Conservation (phyloP, 2,797 vertebrate genomes). For the Carduelis carduelis region DNA sequence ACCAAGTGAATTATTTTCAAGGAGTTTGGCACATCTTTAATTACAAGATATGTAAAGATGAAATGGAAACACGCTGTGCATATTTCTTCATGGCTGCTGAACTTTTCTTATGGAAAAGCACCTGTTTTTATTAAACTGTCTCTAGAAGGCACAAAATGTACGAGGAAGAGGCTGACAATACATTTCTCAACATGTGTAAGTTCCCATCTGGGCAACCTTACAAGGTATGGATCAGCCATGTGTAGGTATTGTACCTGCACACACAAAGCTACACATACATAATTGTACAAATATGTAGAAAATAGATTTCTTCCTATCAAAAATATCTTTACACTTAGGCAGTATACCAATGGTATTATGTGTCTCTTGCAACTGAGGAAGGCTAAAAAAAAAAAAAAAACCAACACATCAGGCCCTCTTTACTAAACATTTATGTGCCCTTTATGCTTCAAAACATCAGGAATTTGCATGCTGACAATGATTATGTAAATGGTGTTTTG, state of each 20-base stretch:
- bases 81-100: slow-evolving; percentile 58
- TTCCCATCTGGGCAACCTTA: background rate
- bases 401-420: background rate
- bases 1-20: slow-evolving; percentile 58
- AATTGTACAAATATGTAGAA: background rate
- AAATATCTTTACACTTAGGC: background rate
- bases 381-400: background rate
- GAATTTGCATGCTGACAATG: slow-evolving; percentile 47
- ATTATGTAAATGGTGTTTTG: slow-evolving; percentile 49
- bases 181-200: background rate
- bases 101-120: slow-evolving; percentile 52
- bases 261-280: background rate
- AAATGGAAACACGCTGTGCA: slow-evolving; percentile 16
- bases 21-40: slow-evolving; percentile 62
- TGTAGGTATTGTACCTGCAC: background rate
- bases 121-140: slow-evolving; percentile 57
- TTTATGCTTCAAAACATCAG: slow-evolving; percentile 43
- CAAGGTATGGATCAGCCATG: background rate
- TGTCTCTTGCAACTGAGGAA: background rate
- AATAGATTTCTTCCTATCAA: background rate
- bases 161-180: background rate
- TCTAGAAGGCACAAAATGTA: slow-evolving; percentile 36
- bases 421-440: slow-evolving; percentile 14
- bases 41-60: slow-evolving; percentile 64
- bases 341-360: background rate